These are phyloP conservation scores for Condylura cristata DNA, from an alignment of 2,113 vertebrate genomes.

Conservation along the genomic window DNA sequence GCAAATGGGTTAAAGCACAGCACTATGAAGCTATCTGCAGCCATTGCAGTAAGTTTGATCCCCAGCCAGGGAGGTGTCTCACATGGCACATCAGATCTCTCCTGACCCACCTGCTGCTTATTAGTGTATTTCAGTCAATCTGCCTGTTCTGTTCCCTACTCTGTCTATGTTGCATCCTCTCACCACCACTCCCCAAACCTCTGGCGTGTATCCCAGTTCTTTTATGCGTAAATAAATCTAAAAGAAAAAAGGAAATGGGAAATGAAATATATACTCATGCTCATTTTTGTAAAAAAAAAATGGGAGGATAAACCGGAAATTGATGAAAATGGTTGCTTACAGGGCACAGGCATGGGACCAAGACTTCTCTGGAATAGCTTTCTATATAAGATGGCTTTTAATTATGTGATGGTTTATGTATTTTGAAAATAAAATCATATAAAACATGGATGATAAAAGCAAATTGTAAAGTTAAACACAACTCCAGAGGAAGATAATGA, in stretches of 20 bases:
- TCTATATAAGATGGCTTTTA: not conserved
- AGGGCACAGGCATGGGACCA: not conserved
- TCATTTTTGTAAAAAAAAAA: constrained; percentile 1
- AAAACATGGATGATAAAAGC: not conserved
- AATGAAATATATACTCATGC: not conserved
- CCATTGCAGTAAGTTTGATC: too few relatives aligned
- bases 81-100: too few relatives aligned
- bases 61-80: too few relatives aligned
- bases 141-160: too few relatives aligned
- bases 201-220: too few relatives aligned
- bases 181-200: too few relatives aligned
- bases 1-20: too few relatives aligned
- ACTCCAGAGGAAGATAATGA: not conserved
- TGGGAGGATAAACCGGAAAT: not conserved
- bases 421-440: not conserved
- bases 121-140: too few relatives aligned
- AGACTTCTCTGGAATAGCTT: not conserved
- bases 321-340: not conserved
- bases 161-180: too few relatives aligned
- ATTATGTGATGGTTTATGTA: not conserved
- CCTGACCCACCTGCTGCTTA: too few relatives aligned
- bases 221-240: too few relatives aligned
- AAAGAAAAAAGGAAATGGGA: not conserved
- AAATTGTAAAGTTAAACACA: constrained; percentile 20
- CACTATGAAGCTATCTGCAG: too few relatives aligned